phyloP scores from a whole-genome alignment of 37 sponge, comb jelly and placozoan species.

The Spongilla lacustris region DNA sequence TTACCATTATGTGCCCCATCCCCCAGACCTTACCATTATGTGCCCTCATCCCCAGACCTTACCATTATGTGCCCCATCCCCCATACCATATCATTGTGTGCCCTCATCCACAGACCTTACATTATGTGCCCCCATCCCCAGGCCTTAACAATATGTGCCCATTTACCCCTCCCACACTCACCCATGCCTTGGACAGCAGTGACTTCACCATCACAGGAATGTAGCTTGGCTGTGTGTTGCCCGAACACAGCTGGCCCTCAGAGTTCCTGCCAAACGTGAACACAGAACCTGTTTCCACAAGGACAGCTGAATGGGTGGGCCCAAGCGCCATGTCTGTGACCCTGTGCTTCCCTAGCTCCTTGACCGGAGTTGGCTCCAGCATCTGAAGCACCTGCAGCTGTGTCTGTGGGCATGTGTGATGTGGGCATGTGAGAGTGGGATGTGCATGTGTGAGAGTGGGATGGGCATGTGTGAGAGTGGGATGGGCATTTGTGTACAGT shows the following conservation, averaged over 20 bases:
- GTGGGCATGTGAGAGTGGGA: neutral
- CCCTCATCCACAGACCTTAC: neutral
- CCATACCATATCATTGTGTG: too few species aligned
- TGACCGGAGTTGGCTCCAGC: constrained; percentile 73
- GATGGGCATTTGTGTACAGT: neutral
- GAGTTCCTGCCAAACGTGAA: constrained; percentile 92
- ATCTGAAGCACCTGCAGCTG: constrained; percentile 66
- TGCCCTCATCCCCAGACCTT: too few species aligned
- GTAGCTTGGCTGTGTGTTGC: constrained; percentile 35
- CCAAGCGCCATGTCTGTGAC: constrained; percentile 90
- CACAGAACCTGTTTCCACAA: constrained; percentile 82
- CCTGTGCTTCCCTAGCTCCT: constrained; percentile 81
- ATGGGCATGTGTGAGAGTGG: neutral
- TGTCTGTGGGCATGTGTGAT: neutral
- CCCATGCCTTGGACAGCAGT: constrained; percentile 57
- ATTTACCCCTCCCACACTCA: constrained; percentile 17
- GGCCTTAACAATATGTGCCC: neutral
- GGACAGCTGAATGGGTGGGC: constrained; percentile 85
- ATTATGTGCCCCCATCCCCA: neutral
- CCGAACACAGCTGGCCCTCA: constrained; percentile 91
- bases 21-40: too few species aligned
- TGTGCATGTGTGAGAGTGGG: neutral
- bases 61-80: too few species aligned
- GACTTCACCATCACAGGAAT: constrained; percentile 50
- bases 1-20: too few species aligned